phyloP scores from a whole-genome alignment of 2,888 invertebrate species.

The Latrodectus elegans region DNA sequence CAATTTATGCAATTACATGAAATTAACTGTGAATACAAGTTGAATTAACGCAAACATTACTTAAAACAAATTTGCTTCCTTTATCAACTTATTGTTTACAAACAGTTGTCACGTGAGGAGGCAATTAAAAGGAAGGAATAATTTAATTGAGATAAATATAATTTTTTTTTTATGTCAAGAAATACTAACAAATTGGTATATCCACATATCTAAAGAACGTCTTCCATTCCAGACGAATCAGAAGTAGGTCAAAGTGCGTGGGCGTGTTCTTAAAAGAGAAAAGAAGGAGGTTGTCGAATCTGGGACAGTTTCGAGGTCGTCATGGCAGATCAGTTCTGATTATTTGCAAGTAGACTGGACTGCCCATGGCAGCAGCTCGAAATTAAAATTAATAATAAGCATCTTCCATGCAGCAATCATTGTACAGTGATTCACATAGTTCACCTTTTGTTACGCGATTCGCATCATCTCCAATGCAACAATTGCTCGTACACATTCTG shows the following conservation, averaged over 20 bases:
- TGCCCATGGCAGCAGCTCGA: not conserved
- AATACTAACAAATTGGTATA: not conserved
- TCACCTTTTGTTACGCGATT: constrained; percentile 11
- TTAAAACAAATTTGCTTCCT: no score
- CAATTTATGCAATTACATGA: no score
- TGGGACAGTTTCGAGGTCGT: constrained; percentile 59
- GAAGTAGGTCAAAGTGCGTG: constrained; percentile 52
- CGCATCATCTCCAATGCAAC: constrained; percentile 11
- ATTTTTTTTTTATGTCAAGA: no score
- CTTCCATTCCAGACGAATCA: not conserved
- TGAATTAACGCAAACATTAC: no score
- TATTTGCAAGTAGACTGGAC: constrained; percentile 25
- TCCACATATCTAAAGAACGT: not conserved
- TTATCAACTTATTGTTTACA: no score
- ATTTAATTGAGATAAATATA: no score
- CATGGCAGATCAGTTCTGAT: constrained; percentile 50
- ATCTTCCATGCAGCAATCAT: not conserved
- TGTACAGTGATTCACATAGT: not conserved
- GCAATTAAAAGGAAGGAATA: no score
- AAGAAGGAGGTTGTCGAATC: constrained; percentile 52
- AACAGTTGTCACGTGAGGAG: no score
- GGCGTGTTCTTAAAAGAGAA: constrained; percentile 32
- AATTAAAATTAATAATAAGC: not conserved
- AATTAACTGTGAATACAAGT: no score
- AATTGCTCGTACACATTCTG: not conserved